These are phyloP conservation scores for Setipinna tenuifilis DNA, from an alignment of 2,797 vertebrate species.

Conservation along the genomic window DNA sequence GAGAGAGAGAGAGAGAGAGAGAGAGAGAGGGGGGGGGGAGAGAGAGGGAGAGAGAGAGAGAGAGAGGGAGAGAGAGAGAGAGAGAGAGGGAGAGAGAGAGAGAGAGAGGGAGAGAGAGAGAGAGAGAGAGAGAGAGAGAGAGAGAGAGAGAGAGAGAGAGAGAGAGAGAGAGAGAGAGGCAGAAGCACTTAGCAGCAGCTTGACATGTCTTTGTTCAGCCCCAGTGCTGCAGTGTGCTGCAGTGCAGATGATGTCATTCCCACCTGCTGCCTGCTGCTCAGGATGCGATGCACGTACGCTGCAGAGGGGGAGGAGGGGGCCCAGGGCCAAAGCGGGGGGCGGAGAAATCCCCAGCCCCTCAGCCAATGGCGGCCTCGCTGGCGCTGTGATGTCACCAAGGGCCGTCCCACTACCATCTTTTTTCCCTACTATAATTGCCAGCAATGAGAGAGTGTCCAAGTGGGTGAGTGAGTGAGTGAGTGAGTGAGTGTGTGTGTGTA, in stretches of 20 bases:
- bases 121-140: conserved; percentile 7
- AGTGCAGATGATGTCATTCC: conserved; percentile 84
- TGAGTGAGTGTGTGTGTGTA: background rate
- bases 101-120: conserved; percentile 19
- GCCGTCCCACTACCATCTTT: conserved; percentile 58
- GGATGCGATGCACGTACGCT: conserved; percentile 80
- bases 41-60: background rate
- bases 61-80: conserved; percentile 37
- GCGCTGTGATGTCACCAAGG: conserved; percentile 62
- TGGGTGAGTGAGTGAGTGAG: conserved; percentile 13
- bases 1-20: conserved; percentile 1
- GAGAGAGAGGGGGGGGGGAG: conserved; percentile 18
- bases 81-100: conserved; percentile 37
- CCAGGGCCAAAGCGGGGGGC: conserved; percentile 62
- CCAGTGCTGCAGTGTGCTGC: conserved; percentile 88
- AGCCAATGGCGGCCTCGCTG: conserved; percentile 71
- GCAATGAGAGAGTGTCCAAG: conserved; percentile 2
- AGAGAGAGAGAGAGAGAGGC: conserved; percentile 25
- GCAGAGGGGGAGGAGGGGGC: conserved; percentile 75
- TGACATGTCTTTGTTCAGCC: conserved; percentile 86
- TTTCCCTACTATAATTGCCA: background rate
- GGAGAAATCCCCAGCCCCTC: conserved; percentile 22
- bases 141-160: conserved; percentile 19
- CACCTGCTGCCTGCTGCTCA: conserved; percentile 80
- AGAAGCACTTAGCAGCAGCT: conserved; percentile 66